Percentiles rank a stretch among this genome's conserved stretches.
Conservation (phyloP, 2,797 vertebrate species). For the Taeniopygia guttata region DNA sequence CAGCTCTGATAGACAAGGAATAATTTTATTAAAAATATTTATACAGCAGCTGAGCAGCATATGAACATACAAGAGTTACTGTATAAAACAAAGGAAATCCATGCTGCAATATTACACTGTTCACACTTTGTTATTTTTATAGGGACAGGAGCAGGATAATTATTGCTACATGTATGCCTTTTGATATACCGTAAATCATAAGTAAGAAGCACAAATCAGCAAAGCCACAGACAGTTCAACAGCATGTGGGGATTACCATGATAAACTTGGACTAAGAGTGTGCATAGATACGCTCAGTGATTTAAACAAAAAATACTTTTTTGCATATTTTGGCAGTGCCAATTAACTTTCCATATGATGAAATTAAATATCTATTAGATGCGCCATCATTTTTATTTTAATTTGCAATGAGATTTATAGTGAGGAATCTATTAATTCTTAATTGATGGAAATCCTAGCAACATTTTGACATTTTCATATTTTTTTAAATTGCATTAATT, state of each 20-base stretch:
- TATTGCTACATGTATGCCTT: background rate
- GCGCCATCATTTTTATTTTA: background rate
- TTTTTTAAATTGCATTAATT: background rate
- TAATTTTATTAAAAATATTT: conserved; percentile 28
- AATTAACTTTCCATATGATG: background rate
- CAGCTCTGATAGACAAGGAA: background rate
- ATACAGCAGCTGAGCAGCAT: background rate
- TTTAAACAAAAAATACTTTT: background rate
- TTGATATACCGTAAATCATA: background rate
- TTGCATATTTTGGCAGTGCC: background rate
- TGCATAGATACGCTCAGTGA: background rate
- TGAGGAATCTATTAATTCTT: background rate
- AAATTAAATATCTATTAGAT: conserved; percentile 7
- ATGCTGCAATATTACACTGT: background rate
- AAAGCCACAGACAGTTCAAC: background rate
- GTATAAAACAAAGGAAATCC: conserved; percentile 1
- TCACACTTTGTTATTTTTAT: background rate
- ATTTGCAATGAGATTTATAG: background rate
- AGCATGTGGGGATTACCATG: background rate
- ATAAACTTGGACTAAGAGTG: background rate
- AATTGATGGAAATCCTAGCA: background rate
- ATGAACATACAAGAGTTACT: background rate
- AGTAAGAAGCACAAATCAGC: background rate
- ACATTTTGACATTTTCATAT: background rate
- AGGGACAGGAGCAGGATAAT: background rate